A percentile compares a stretch with the other conserved stretches of the same genome.
Conservation (phyloP, 2,113 vertebrate genomes). For the Xiphophorus couchianus region DNA sequence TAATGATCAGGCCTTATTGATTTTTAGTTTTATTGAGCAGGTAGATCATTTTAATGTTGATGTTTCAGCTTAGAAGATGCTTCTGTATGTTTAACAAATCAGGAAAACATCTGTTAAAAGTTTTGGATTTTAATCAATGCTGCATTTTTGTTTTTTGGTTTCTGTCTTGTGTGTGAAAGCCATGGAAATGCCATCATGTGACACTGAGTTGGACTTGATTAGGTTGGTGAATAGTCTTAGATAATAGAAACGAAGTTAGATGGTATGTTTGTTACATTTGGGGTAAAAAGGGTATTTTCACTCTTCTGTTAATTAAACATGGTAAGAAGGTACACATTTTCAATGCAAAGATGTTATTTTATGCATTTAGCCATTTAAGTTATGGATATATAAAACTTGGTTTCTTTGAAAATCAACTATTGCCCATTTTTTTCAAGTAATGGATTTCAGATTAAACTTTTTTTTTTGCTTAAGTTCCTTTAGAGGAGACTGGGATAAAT, state of each 20-base stretch:
- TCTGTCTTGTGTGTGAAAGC: background rate
- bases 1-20: background rate
- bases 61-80: conserved; percentile 2
- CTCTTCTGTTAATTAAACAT: too few species aligned
- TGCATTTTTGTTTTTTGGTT: background rate
- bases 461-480: background rate
- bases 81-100: conserved; percentile 22
- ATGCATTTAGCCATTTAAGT: background rate
- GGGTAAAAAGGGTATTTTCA: background rate
- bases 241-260: background rate
- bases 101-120: background rate
- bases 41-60: background rate
- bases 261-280: background rate
- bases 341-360: background rate
- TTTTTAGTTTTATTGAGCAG: background rate
- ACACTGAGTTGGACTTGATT: background rate
- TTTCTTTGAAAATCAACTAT: background rate
- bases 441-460: background rate
- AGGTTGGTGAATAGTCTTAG: background rate
- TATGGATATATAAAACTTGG: background rate
- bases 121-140: background rate
- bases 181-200: background rate
- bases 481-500: too few species aligned
- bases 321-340: background rate
- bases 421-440: background rate